phyloP scores from a whole-genome alignment of 2,888 invertebrate genomes.

The Drosophila cognata region DNA sequence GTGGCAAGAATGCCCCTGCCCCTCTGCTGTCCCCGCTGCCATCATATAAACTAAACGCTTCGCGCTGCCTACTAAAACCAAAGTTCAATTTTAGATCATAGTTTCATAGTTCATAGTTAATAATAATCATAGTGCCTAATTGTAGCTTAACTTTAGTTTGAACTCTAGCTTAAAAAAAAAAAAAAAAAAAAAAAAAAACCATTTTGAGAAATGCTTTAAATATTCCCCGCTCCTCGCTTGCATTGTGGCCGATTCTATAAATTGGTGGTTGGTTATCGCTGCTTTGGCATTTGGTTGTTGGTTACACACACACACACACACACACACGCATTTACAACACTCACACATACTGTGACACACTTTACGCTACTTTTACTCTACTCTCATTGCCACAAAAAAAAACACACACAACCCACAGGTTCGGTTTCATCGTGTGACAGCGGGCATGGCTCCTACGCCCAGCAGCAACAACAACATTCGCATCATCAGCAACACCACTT shows the following conservation, averaged over 20 bases:
- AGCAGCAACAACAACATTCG: conserved; percentile 84
- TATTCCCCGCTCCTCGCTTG: conserved; percentile 58
- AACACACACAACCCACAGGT: conserved; percentile 85
- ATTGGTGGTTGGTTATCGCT: conserved; percentile 69
- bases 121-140: conserved; percentile 36
- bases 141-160: conserved; percentile 63
- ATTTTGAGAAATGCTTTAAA: conserved; percentile 48
- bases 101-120: conserved; percentile 10
- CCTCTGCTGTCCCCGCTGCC: neutral
- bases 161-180: conserved; percentile 9
- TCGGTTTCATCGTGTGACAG: conserved; percentile 97
- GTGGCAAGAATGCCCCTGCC: neutral
- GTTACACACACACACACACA: conserved; percentile 26
- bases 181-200: neutral
- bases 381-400: conserved; percentile 46
- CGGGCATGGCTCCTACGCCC: conserved; percentile 92
- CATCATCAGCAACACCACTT: conserved; percentile 40
- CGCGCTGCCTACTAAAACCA: conserved; percentile 60
- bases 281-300: conserved; percentile 63
- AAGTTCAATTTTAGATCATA: conserved; percentile 28
- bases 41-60: conserved; percentile 40
- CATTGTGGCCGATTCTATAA: conserved; percentile 44
- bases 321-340: conserved; percentile 5
- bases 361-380: conserved; percentile 59
- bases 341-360: conserved; percentile 28